Conservation (phyloP, 2,888 invertebrate genomes). For the Toxonevra muliebris region DNA sequence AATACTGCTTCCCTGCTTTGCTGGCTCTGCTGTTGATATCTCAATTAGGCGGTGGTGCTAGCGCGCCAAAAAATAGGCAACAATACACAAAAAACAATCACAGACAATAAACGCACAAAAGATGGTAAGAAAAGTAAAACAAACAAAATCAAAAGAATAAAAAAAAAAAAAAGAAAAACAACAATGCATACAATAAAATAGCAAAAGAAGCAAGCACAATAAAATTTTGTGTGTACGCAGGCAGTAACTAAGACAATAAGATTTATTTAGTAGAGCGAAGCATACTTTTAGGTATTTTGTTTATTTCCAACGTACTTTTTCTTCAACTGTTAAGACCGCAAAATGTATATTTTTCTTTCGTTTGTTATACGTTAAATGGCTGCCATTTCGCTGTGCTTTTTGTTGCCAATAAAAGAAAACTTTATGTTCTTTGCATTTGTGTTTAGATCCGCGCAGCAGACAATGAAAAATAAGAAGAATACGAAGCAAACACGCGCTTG, state of each 20-base stretch:
- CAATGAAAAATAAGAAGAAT: no score
- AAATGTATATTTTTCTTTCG: not conserved
- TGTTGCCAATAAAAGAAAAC: no score
- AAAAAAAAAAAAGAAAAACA: slow-evolving; percentile 2
- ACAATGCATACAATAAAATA: slow-evolving; percentile 1
- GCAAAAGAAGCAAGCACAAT: not conserved
- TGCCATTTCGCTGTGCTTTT: no score
- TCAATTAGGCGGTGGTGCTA: slow-evolving; percentile 24
- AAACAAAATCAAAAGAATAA: not conserved
- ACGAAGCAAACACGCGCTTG: no score
- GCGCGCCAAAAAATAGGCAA: not conserved
- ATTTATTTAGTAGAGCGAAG: slow-evolving; percentile 25
- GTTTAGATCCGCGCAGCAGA: no score
- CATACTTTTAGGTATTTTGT: slow-evolving; percentile 31
- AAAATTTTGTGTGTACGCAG: not conserved
- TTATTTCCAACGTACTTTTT: no score
- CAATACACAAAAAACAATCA: slow-evolving; percentile 8
- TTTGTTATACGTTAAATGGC: not conserved
- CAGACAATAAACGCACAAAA: not conserved
- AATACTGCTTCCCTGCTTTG: not conserved
- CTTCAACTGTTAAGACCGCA: not conserved
- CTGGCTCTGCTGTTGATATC: slow-evolving; percentile 20
- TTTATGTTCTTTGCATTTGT: no score
- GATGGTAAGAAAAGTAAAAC: not conserved
- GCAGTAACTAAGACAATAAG: slow-evolving; percentile 22